These are phyloP conservation scores for Artibeus lituratus DNA, from an alignment of 2,797 vertebrate species.

Conservation along the genomic window DNA sequence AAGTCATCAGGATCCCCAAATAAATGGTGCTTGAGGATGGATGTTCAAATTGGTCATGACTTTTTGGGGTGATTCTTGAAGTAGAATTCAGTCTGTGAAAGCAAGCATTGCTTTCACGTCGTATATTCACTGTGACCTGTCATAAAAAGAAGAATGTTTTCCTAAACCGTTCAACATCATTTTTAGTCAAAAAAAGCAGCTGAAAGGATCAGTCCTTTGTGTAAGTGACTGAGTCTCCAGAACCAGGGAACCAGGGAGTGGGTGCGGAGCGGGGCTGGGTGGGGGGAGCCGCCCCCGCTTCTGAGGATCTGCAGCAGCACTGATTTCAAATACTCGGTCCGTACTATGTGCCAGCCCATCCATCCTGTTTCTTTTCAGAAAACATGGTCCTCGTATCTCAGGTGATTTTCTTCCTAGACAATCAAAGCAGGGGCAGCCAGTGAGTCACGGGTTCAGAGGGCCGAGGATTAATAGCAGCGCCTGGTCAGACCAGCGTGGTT, in stretches of 20 bases:
- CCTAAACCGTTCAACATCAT: neutral
- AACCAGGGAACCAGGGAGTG: neutral
- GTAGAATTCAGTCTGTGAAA: neutral
- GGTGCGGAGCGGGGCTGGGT: neutral
- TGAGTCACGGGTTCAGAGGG: neutral
- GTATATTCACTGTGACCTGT: neutral
- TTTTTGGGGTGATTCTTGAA: neutral
- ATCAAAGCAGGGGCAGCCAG: neutral
- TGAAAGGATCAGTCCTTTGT: neutral
- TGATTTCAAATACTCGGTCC: neutral
- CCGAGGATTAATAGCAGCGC: neutral
- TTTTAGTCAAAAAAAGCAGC: neutral
- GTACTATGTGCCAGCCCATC: neutral
- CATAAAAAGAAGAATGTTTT: neutral
- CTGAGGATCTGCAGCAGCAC: neutral
- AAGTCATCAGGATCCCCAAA: neutral
- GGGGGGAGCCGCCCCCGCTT: no score
- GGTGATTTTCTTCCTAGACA: neutral
- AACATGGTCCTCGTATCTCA: neutral
- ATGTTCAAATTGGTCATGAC: neutral
- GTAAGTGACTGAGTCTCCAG: neutral
- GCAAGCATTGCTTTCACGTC: neutral
- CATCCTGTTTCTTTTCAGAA: neutral
- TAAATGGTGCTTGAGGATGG: neutral
- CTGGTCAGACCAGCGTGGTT: neutral